These are phyloP conservation scores for Danio choprae DNA, from an alignment of 2,797 vertebrate genomes.

Conservation along the genomic window DNA sequence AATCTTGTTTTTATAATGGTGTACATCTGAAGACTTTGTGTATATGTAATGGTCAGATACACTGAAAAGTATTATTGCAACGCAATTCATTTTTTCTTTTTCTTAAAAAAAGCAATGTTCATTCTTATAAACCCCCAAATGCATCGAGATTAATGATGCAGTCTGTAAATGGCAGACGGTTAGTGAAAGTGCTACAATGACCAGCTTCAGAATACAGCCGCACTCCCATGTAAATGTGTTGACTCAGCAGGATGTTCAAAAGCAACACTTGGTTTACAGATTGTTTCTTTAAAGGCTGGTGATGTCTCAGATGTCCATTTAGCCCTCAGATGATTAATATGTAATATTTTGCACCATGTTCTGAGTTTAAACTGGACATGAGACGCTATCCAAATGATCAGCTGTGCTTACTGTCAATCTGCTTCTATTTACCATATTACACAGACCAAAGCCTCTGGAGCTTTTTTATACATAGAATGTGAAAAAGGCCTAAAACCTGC, in stretches of 20 bases:
- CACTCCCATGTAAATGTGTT: not conserved
- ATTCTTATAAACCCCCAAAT: slow-evolving; percentile 14
- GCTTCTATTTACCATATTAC: not conserved
- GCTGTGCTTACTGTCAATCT: slow-evolving; percentile 11
- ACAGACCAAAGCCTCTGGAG: not conserved
- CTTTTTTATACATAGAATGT: slow-evolving; percentile 2
- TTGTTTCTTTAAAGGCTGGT: slow-evolving; percentile 43
- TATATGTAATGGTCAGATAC: slow-evolving; percentile 24
- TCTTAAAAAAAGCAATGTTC: slow-evolving; percentile 11
- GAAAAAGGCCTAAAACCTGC: not conserved
- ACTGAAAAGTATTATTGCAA: slow-evolving; percentile 50
- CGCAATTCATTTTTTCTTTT: slow-evolving; percentile 8
- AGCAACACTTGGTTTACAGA: slow-evolving; percentile 19
- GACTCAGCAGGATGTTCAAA: not conserved
- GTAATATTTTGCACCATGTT: not conserved
- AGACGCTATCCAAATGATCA: not conserved
- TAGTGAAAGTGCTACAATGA: slow-evolving; percentile 7
- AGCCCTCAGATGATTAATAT: slow-evolving; percentile 13
- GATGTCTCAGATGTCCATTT: slow-evolving; percentile 24
- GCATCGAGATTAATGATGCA: slow-evolving; percentile 2
- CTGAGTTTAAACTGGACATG: slow-evolving; percentile 6
- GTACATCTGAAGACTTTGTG: not conserved
- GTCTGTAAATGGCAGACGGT: not conserved
- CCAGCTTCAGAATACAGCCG: not conserved
- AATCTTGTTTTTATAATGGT: slow-evolving; percentile 13